Base-by-base conservation (phyloP, 1,140 invertebrate genomes). In the Potamilus streckersoni region DNA sequence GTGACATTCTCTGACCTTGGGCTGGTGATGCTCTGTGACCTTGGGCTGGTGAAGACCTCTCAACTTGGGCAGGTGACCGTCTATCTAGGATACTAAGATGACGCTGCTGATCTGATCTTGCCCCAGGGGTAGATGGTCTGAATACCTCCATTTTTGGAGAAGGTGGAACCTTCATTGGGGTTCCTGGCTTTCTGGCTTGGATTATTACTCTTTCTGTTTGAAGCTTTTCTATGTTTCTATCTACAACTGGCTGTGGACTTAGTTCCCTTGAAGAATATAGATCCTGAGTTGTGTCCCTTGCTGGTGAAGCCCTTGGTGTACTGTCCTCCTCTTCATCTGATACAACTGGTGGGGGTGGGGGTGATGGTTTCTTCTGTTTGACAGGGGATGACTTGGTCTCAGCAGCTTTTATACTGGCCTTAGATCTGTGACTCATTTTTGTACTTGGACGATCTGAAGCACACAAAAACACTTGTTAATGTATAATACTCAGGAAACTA, bases 271-370 rank as follows among this genome's bases (percentile, higher is more conserved):
- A 77, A 0, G 75, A 72, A 56, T 77, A 77, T 20, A 65, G 68
- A 63, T 77, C 75, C 23, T 71, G 62, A 23, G 75, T 77, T 19
- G 70, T 77, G 49, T 77, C 75, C 62, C 74, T 56, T 70, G 69
- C 64, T 49, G 16, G 75, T 62, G 77, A 74, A 58, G 71, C 38
- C 23, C 63, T 74, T 23, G 71, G 58, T 17, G 65, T 74, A 2
- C 65, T 73, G 66, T 61, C 61, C 56, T 74, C 68, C 62, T 74
- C 72, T 14, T 49, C 38, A 49, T 49, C 38, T 49, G 38, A 49
- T 49, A 49, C 38, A 49, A 49, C 38, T 49, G 38, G 38, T 11
- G 38, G 38, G 38, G 38, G 38, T 49, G 38, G 38, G 38, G 38
- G 38, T 49, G 38, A 16, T 56, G 62, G 23, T 67, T 64, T 56